Conservation (phyloP, 2,113 vertebrate species). For the Mirza zaza region DNA sequence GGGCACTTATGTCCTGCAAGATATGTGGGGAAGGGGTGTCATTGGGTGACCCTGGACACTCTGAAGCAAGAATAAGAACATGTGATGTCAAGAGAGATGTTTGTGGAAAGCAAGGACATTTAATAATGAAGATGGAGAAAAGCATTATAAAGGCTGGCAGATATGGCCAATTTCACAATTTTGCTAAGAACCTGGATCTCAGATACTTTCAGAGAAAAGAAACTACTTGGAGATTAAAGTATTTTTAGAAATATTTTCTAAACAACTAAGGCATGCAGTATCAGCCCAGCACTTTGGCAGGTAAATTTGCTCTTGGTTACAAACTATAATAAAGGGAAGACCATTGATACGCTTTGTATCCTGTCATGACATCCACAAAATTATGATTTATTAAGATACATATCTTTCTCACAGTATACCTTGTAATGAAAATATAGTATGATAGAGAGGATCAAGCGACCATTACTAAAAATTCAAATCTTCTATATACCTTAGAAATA, state of each 20-base stretch:
- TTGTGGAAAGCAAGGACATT: neutral
- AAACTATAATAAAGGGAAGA: neutral
- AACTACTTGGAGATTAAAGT: neutral
- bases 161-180: neutral
- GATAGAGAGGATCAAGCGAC: neutral
- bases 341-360: neutral
- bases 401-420: neutral
- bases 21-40: neutral
- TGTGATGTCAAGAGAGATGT: neutral
- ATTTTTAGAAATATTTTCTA: constrained; percentile 1
- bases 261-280: neutral
- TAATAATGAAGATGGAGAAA: neutral
- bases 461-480: neutral
- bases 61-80: neutral
- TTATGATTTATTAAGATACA: neutral
- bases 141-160: neutral
- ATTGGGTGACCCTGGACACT: neutral
- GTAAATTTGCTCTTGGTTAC: neutral
- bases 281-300: neutral
- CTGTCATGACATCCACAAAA: neutral
- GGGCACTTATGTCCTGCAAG: fast-evolving
- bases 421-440: neutral
- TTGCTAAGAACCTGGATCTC: neutral
- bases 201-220: neutral
- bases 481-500: neutral